Base-by-base conservation (phyloP, 1,140 invertebrate species). In the Trichoplusia ni region DNA sequence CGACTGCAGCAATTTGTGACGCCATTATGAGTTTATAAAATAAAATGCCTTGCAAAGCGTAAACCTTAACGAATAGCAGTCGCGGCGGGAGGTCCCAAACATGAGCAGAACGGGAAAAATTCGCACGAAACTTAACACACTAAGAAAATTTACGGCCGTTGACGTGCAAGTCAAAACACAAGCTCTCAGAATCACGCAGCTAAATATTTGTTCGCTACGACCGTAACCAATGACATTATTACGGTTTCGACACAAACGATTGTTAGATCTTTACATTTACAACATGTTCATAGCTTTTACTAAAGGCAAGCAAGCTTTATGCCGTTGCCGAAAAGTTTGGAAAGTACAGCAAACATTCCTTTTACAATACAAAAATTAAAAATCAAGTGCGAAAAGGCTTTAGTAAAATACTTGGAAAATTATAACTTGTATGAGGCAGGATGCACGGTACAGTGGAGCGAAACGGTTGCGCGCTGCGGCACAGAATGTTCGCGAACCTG, bases 371-470 rank as follows among this genome's bases (percentile, higher is more conserved):
- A 25, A 7, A 54, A 21, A 35, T 35, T 35, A 18, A 51, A 29
- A 21, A 58, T 19, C 6, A 19, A 19, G 25, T 58, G 54, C 54
- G 37, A 58, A 58, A 58, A 58, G 14, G 40, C 14, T 49, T 58
- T 46, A 54, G 31, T 64, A 58, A 58, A 47, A 64, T 63, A 54
- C 37, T 47, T 64, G 73, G 82, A 85, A 85, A 86, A 82, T 83
- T 81, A 79, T 64, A 79, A 71, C 76, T 73, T 82, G 75, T 84
- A 69, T 73, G 63, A 77, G 75, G 75, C 83, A 86, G 86, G 87
- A 90, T 88, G 78, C 78, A 83, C 85, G 87, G 79, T 71, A 90
- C 84, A 86, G 66, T 90, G 84, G 82, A 90, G 85, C 87, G 84
- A 82, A 79, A 88, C 87, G 82, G 87, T 85, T 85, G 82, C 81